These are phyloP conservation scores for Aleiodes sp. DNA, from an alignment of 1,140 invertebrate genomes.

Conservation along the genomic window DNA sequence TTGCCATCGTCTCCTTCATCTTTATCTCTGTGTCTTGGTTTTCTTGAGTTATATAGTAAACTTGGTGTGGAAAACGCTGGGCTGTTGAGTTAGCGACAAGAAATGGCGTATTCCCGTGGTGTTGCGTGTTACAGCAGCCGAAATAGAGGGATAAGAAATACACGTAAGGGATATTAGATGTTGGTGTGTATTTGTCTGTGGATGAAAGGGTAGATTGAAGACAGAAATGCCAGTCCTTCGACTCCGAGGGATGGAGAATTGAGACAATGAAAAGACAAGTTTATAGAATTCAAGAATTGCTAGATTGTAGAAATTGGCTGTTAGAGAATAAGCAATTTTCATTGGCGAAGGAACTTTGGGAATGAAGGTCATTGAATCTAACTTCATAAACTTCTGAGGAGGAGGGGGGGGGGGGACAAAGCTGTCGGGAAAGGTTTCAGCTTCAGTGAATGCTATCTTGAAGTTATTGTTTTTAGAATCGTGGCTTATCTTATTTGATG, in stretches of 20 bases:
- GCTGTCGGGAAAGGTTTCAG: neutral
- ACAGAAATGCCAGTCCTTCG: no score
- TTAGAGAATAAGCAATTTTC: neutral
- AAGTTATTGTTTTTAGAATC: neutral
- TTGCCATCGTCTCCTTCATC: neutral
- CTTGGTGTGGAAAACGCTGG: slow-evolving; percentile 4
- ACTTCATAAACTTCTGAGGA: neutral
- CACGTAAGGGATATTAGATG: neutral
- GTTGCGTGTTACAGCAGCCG: neutral
- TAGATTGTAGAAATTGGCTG: slow-evolving; percentile 2
- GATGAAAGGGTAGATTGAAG: no score
- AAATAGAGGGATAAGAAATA: slow-evolving; percentile 12
- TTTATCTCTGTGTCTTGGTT: neutral
- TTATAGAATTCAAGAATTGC: slow-evolving; percentile 12
- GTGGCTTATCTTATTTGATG: neutral
- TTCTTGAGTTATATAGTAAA: no score
- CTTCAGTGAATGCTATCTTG: neutral
- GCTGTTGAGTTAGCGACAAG: slow-evolving; percentile 17
- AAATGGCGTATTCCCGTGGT: slow-evolving; percentile 3
- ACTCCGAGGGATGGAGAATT: neutral
- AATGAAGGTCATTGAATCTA: neutral
- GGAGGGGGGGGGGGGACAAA: no score
- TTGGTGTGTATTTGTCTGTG: neutral
- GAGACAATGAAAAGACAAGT: neutral
- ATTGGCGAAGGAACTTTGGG: neutral